Evolutionary conservation across 2,797 vertebrate species (phyloP).

Genomic region (Iguana delicatissima): DNA sequence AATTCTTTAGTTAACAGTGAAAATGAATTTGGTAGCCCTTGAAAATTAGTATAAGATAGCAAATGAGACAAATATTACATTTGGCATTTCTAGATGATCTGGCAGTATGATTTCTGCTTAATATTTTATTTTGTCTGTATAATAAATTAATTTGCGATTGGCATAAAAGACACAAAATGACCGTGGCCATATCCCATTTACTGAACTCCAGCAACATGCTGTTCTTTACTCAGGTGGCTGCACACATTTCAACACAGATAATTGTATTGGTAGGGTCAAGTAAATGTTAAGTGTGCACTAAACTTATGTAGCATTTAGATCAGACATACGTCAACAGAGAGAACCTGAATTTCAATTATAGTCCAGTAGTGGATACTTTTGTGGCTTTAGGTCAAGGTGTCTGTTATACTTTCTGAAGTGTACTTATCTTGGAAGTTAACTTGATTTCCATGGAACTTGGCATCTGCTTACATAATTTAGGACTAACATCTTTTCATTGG

Average conservation of each 20-base stretch:
- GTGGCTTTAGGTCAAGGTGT: not conserved
- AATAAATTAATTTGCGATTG: not conserved
- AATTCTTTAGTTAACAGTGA: conserved; percentile 11
- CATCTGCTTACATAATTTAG: not conserved
- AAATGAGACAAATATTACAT: conserved; percentile 30
- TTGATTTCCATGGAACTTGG: not conserved
- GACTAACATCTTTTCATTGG: not conserved
- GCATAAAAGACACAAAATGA: not conserved
- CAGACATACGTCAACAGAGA: not conserved
- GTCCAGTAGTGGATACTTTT: not conserved
- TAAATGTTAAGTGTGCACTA: not conserved
- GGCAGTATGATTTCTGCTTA: conserved; percentile 18
- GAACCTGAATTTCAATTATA: not conserved
- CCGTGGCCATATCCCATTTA: not conserved
- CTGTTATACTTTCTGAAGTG: not conserved
- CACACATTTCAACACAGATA: not conserved
- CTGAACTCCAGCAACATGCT: not conserved
- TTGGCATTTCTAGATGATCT: not conserved
- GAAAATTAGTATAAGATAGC: conserved; percentile 37
- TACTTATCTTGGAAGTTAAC: not conserved
- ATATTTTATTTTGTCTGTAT: conserved; percentile 16
- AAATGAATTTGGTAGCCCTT: conserved; percentile 28
- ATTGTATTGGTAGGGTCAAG: not conserved
- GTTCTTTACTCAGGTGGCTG: not conserved
- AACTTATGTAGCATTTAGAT: not conserved